phyloP scores from a whole-genome alignment of 2,888 invertebrate species.

The Criorhina ranunculi region DNA sequence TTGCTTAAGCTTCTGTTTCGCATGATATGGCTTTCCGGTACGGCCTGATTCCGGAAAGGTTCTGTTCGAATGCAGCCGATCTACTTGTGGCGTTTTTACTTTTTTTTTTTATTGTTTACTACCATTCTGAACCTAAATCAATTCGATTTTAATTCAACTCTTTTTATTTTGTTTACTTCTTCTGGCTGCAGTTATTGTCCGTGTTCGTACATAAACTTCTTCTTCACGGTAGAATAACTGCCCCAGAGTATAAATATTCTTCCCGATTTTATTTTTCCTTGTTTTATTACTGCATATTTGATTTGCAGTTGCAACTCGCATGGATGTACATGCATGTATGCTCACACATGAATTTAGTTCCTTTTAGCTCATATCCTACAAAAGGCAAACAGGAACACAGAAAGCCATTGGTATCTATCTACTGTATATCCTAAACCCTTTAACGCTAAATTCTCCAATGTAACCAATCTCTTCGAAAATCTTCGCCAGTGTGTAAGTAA shows the following conservation, averaged over 20 bases:
- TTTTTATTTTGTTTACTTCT: background rate
- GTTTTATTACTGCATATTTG: slow-evolving; percentile 10
- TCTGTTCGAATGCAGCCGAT: no score
- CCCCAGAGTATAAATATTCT: background rate
- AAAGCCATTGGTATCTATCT: background rate
- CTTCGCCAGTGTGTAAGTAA: slow-evolving; percentile 49
- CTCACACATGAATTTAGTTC: slow-evolving; percentile 1
- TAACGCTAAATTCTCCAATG: slow-evolving; percentile 1
- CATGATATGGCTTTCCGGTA: no score
- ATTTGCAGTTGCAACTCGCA: slow-evolving; percentile 13
- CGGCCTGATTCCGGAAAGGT: no score
- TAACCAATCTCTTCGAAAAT: slow-evolving; percentile 9
- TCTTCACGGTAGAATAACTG: background rate
- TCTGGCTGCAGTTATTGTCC: background rate
- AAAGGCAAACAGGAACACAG: background rate
- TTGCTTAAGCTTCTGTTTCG: no score
- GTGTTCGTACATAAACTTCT: background rate
- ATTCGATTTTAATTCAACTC: no score
- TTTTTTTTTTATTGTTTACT: no score
- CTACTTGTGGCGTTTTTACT: no score
- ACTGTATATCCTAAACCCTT: slow-evolving; percentile 2
- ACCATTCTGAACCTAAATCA: no score
- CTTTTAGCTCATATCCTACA: background rate
- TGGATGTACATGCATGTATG: slow-evolving; percentile 2
- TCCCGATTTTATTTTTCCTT: background rate